phyloP scores from a whole-genome alignment of 2,113 vertebrate genomes.

The Toxotes chatareus region DNA sequence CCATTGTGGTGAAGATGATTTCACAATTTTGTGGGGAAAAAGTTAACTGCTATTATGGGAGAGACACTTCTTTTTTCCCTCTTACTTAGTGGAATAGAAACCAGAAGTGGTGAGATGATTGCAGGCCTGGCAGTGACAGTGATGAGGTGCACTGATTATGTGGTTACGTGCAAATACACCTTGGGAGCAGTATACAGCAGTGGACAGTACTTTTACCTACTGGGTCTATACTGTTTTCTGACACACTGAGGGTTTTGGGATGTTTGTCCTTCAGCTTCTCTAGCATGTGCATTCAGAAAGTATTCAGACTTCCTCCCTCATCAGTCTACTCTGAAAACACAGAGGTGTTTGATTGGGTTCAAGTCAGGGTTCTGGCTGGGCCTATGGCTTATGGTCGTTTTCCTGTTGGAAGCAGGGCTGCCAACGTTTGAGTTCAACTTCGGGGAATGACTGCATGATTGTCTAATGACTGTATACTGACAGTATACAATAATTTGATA shows the following conservation, averaged over 20 bases:
- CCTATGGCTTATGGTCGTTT: too few relatives aligned
- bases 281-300: too few relatives aligned
- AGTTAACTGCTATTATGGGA: constrained; percentile 24
- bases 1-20: constrained; percentile 26
- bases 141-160: constrained; percentile 8
- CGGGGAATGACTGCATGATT: too few relatives aligned
- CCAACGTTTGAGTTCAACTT: too few relatives aligned
- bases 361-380: too few relatives aligned
- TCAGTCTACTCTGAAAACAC: too few relatives aligned
- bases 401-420: too few relatives aligned
- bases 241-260: not conserved
- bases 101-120: constrained; percentile 7
- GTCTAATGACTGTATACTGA: too few relatives aligned
- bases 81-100: not conserved
- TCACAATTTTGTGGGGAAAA: constrained; percentile 35
- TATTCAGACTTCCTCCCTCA: too few relatives aligned
- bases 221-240: not conserved
- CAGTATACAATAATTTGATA: too few relatives aligned
- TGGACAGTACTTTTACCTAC: not conserved
- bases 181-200: not conserved
- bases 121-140: constrained; percentile 22
- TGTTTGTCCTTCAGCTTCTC: not conserved
- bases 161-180: constrained; percentile 24
- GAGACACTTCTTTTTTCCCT: not conserved
- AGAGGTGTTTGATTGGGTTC: too few relatives aligned